Base-by-base conservation (phyloP, 1,140 invertebrate genomes). In the Mylabris phalerata region DNA sequence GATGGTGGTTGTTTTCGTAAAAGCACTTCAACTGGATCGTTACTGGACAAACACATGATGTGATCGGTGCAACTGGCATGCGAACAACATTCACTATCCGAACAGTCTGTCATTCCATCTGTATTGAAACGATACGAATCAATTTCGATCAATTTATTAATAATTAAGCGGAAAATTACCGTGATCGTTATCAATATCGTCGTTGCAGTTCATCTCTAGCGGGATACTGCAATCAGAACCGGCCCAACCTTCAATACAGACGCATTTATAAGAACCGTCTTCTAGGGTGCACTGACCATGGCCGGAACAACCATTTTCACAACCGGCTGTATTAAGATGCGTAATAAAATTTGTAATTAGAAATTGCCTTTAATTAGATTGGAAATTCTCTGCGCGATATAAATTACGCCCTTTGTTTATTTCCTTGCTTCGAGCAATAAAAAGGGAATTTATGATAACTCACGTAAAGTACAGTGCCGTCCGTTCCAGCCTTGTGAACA, bases 51-150 rank as follows among this genome's bases (percentile, higher is more conserved):
- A 77, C 95, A 98, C 86, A 96, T 94, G 58, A 93, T 85, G 75
- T 93, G 89, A 64, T 92, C 89, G 38, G 84, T 78, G 76, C 97
- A 99, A 42, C 84, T 82, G 1, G 85, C 77, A 68, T 87, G 85
- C 51, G 84, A 84, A 77, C 90, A 93, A 75, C 95, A 98, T 77
- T 99, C 97, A 68, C 92, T 94, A 78, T 99, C 97, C 39, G 93
- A 92, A 78, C 97, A 99, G 79, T 99, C 97, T 50, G 85, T 83
- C 82, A 98, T 90, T 55, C 95, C 95, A 84, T 99, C 97, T 98
- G 43, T 3, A 60, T 56, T 50, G 19, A 19, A 19, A 19, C 19
- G 19, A 19, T 19, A 44, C 3, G 38, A 38, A 43, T 51, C n/a
- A 51, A 54, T 43, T 52, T 26, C 24, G 32, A 32, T 7, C 32